Percentiles rank a stretch among this genome's conserved stretches.
Evolutionary conservation across 2,888 invertebrate species (phyloP).

Genomic region (Empis livida): DNA sequence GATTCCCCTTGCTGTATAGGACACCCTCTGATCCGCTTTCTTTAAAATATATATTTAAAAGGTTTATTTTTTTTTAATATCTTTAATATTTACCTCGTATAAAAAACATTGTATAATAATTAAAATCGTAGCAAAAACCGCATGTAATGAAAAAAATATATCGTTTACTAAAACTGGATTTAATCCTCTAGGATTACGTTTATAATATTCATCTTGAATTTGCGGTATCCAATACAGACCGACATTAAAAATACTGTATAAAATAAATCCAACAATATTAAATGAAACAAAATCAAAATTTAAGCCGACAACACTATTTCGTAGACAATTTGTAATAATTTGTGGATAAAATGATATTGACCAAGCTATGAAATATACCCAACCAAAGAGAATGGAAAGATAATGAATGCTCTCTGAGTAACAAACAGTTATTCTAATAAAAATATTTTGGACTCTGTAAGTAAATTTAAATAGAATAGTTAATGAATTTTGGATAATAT

Average conservation of each 20-base stretch:
- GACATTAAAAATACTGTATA: slow-evolving; percentile 87
- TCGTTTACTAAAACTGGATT: slow-evolving; percentile 94
- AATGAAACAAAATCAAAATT: slow-evolving; percentile 90
- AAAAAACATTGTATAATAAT: slow-evolving; percentile 81
- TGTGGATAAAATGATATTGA: slow-evolving; percentile 98
- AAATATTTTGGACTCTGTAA: slow-evolving; percentile 51
- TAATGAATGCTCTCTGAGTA: slow-evolving; percentile 54
- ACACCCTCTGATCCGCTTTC: too few species aligned
- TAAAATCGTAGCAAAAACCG: slow-evolving; percentile 66
- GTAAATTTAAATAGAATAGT: background rate
- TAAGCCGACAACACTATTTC: slow-evolving; percentile 92
- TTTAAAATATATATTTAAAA: background rate
- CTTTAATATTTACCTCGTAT: slow-evolving; percentile 59
- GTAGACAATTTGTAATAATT: slow-evolving; percentile 75
- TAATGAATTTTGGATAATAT: slow-evolving; percentile 2
- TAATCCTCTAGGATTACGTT: slow-evolving; percentile 68
- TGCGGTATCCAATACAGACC: slow-evolving; percentile 71
- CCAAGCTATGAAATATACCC: slow-evolving; percentile 98
- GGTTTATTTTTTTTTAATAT: slow-evolving; percentile 1
- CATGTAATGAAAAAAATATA: slow-evolving; percentile 91
- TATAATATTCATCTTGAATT: slow-evolving; percentile 71
- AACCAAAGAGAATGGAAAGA: slow-evolving; percentile 78
- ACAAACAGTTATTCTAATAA: slow-evolving; percentile 63
- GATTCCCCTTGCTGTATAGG: background rate
- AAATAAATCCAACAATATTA: slow-evolving; percentile 83